phyloP scores from a whole-genome alignment of 1,140 invertebrate species.

The Cydia amplana region DNA sequence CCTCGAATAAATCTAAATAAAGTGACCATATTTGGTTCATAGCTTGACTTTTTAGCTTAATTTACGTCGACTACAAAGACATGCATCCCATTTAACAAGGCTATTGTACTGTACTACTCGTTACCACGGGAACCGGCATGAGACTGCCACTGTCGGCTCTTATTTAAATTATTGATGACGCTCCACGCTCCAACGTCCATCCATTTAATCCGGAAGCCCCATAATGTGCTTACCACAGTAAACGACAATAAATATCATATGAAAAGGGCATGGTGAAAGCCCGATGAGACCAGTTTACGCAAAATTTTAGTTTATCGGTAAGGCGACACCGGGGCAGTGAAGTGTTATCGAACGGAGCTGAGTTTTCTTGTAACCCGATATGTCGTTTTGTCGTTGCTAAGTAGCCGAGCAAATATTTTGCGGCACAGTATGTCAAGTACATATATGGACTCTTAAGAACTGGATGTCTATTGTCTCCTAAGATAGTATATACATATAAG shows the following conservation, averaged over 20 bases:
- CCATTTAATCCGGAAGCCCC: constrained; percentile 3
- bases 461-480: background rate
- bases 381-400: constrained; percentile 12
- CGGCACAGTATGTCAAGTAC: too few relatives aligned
- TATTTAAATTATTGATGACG: constrained; percentile 11
- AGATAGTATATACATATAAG: background rate
- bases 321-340: constrained; percentile 14
- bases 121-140: background rate
- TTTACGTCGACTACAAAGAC: background rate
- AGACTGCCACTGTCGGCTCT: background rate
- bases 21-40: background rate
- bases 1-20: background rate
- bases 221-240: constrained; percentile 26
- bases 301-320: constrained; percentile 24
- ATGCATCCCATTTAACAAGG: background rate
- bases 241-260: constrained; percentile 17
- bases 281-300: constrained; percentile 11
- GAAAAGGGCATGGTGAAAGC: constrained; percentile 26
- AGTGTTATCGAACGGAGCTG: constrained; percentile 1
- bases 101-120: constrained; percentile 16
- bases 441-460: background rate
- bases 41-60: background rate
- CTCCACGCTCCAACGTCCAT: constrained; percentile 1
- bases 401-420: constrained; percentile 22
- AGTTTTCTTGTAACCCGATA: constrained; percentile 12